phyloP scores from a whole-genome alignment of 1,140 invertebrate species.

The Drosophila parvula region DNA sequence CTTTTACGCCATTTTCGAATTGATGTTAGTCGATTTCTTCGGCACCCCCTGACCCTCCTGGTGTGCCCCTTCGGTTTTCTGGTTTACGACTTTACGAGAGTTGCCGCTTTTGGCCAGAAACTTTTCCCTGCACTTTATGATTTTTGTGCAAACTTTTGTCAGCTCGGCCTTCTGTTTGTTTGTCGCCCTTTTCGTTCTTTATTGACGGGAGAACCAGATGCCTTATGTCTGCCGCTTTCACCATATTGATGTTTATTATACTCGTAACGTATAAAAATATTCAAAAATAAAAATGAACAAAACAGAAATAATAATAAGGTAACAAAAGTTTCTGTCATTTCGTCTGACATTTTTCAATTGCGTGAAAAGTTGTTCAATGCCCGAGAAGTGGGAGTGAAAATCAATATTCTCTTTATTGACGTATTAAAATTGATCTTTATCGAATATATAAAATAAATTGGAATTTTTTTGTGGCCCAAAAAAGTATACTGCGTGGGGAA shows the following conservation, averaged over 20 bases:
- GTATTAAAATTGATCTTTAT: conserved; percentile 37
- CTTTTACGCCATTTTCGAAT: conserved; percentile 58
- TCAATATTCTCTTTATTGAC: conserved; percentile 47
- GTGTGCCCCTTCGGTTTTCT: conserved; percentile 23
- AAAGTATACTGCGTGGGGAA: background rate
- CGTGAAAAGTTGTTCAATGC: conserved; percentile 33
- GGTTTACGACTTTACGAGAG: conserved; percentile 47
- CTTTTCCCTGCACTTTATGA: conserved; percentile 63
- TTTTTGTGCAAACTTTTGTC: conserved; percentile 62
- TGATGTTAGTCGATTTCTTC: conserved; percentile 63
- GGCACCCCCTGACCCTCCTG: background rate
- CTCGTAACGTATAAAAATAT: conserved; percentile 39
- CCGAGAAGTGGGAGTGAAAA: conserved; percentile 12
- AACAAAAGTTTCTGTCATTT: conserved; percentile 56
- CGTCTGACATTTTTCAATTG: conserved; percentile 42
- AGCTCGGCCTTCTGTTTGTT: conserved; percentile 45
- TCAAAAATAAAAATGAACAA: conserved; percentile 41
- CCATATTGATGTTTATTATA: conserved; percentile 59
- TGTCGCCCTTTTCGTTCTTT: conserved; percentile 38
- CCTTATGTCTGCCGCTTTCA: conserved; percentile 33
- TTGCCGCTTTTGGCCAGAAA: conserved; percentile 43
- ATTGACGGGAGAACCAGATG: conserved; percentile 36
- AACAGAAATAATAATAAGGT: conserved; percentile 46
- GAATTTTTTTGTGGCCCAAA: conserved; percentile 10
- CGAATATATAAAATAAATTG: conserved; percentile 37